These are phyloP conservation scores for Epinephelus malabaricus DNA, from an alignment of 2,797 vertebrate species.

Conservation along the genomic window DNA sequence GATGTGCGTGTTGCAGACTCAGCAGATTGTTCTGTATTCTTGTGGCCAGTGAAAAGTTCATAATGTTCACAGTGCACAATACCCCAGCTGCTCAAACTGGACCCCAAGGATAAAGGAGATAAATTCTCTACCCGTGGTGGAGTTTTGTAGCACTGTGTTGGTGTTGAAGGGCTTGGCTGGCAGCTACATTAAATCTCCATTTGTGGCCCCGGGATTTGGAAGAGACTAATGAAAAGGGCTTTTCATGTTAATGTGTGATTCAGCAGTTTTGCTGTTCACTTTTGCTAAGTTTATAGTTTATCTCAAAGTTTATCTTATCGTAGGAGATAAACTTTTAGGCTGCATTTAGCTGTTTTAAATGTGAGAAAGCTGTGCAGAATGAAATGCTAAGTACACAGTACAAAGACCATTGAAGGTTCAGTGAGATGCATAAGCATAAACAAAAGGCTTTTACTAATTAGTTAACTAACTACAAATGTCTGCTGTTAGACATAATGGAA, in stretches of 20 bases:
- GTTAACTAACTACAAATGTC: too few species aligned
- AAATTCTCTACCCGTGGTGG: neutral
- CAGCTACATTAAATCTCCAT: slow-evolving; percentile 29
- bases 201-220: slow-evolving; percentile 8
- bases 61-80: slow-evolving; percentile 36
- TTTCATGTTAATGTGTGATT: slow-evolving; percentile 16
- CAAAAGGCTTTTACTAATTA: too few species aligned
- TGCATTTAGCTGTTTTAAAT: too few species aligned
- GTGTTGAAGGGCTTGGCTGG: slow-evolving; percentile 12
- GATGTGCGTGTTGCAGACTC: slow-evolving; percentile 60
- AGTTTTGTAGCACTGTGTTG: slow-evolving; percentile 12
- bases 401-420: too few species aligned
- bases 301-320: too few species aligned
- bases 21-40: slow-evolving; percentile 61
- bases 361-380: too few species aligned
- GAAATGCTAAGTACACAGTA: too few species aligned
- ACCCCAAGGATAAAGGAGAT: slow-evolving; percentile 33
- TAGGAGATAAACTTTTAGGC: too few species aligned
- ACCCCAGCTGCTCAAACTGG: slow-evolving; percentile 20
- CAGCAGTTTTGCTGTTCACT: slow-evolving; percentile 4
- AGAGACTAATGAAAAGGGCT: slow-evolving; percentile 2
- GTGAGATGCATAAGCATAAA: too few species aligned
- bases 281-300: too few species aligned
- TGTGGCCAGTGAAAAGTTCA: slow-evolving; percentile 54
- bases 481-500: too few species aligned